These are phyloP conservation scores for Fulica atra DNA, from an alignment of 2,113 vertebrate species.

Conservation along the genomic window DNA sequence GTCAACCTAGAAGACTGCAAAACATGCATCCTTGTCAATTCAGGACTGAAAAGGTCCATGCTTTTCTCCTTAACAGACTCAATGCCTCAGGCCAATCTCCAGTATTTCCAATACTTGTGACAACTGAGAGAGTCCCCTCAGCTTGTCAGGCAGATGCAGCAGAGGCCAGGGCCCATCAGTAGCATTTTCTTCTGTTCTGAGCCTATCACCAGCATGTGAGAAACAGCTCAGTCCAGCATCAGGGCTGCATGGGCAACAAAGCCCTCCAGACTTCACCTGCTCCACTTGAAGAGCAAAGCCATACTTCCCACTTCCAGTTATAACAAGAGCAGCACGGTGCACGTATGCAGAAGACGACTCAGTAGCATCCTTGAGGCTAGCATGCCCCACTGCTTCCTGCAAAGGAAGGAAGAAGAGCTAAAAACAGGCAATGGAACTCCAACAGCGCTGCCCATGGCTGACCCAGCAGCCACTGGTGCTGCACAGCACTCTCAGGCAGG, in stretches of 20 bases:
- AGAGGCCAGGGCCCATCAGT: background rate
- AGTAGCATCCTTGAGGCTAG: background rate
- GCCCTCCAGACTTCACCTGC: background rate
- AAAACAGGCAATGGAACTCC: background rate
- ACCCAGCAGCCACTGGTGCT: accelerated
- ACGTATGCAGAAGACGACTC: background rate
- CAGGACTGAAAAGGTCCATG: background rate
- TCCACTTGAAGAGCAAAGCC: background rate
- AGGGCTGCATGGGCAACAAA: accelerated
- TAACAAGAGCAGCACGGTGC: accelerated
- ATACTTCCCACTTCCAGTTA: background rate
- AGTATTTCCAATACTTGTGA: background rate
- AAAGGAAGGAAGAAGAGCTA: background rate
- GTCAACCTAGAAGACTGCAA: background rate
- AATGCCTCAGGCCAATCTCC: background rate
- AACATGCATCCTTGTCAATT: background rate
- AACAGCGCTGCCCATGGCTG: accelerated
- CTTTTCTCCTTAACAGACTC: background rate
- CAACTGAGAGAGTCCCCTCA: too few relatives aligned
- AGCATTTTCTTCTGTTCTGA: background rate
- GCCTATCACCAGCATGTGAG: accelerated
- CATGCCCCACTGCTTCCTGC: accelerated
- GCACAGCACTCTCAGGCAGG: accelerated
- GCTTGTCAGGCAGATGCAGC: background rate
- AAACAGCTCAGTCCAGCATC: background rate